Conservation (phyloP, 2,888 invertebrate species). For the Thymelicus acteon region DNA sequence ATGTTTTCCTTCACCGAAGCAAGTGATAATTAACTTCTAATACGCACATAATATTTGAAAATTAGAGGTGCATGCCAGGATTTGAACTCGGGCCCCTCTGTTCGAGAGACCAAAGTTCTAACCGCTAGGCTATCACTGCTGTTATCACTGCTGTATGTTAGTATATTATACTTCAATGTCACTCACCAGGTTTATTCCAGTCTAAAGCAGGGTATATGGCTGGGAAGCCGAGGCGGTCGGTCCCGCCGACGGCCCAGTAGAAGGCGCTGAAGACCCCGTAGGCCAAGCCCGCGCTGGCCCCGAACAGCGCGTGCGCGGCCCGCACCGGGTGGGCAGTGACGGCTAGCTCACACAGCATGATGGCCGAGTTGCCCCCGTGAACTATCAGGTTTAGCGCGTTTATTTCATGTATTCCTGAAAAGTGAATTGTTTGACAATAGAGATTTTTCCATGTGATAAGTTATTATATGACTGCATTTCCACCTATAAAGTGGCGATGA, state of each 20-base stretch:
- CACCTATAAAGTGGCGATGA: too few relatives aligned
- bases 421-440: not conserved
- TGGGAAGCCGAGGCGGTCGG: constrained; percentile 80
- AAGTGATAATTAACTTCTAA: too few relatives aligned
- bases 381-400: constrained; percentile 89
- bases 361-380: constrained; percentile 90
- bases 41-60: too few relatives aligned
- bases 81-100: too few relatives aligned
- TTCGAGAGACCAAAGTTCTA: too few relatives aligned
- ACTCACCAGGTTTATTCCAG: constrained; percentile 88
- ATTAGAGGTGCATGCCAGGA: too few relatives aligned
- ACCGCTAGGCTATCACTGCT: too few relatives aligned
- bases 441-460: too few relatives aligned
- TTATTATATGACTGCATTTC: too few relatives aligned
- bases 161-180: not conserved
- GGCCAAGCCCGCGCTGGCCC: constrained; percentile 83
- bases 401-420: constrained; percentile 83
- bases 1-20: too few relatives aligned
- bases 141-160: too few relatives aligned
- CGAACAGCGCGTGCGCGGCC: constrained; percentile 86
- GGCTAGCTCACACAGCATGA: constrained; percentile 89
- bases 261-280: constrained; percentile 81
- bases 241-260: constrained; percentile 78
- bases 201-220: constrained; percentile 91
- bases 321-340: constrained; percentile 90